Evolutionary conservation across 2,797 vertebrate species (phyloP).

Genomic region (Lates japonicus): DNA sequence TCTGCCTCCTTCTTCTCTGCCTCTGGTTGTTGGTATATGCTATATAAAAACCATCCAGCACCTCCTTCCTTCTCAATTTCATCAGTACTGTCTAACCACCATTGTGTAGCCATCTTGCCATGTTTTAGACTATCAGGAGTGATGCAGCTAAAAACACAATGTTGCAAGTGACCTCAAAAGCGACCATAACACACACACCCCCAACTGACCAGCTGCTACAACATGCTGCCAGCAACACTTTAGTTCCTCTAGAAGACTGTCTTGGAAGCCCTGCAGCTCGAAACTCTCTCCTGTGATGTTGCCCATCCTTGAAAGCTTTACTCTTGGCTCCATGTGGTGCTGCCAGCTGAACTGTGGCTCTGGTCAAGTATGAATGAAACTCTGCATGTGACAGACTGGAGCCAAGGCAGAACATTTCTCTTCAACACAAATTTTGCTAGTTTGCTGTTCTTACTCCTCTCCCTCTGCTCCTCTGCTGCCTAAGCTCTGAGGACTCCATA

Average conservation of each 20-base stretch:
- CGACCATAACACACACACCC: too few species aligned
- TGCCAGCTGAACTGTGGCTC: constrained; percentile 53
- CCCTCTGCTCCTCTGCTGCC: constrained; percentile 36
- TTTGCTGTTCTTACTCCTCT: constrained; percentile 19
- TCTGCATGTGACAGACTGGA: constrained; percentile 53
- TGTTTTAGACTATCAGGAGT: constrained; percentile 40
- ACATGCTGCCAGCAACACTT: constrained; percentile 23
- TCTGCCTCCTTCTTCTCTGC: constrained; percentile 45
- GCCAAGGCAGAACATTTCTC: constrained; percentile 48
- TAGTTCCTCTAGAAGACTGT: constrained; percentile 49
- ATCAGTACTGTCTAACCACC: constrained; percentile 52
- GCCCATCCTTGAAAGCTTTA: constrained; percentile 37
- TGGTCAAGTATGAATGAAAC: constrained; percentile 69
- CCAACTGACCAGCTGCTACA: constrained; percentile 6
- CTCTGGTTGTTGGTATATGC: constrained; percentile 61
- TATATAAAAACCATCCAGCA: constrained; percentile 48
- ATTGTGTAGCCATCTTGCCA: constrained; percentile 65
- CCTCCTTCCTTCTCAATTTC: constrained; percentile 52
- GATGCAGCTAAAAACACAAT: constrained; percentile 62
- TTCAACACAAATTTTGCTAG: constrained; percentile 43
- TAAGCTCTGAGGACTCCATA: constrained; percentile 48
- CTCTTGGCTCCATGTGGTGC: constrained; percentile 34
- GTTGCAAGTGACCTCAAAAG: constrained; percentile 17
- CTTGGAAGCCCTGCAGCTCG: constrained; percentile 53
- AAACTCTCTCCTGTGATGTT: constrained; percentile 50